Evolutionary conservation across 2,797 vertebrate species (phyloP), one percentile per base, ranked within the genome.

Genomic region (Sebastes oblongus): DNA sequence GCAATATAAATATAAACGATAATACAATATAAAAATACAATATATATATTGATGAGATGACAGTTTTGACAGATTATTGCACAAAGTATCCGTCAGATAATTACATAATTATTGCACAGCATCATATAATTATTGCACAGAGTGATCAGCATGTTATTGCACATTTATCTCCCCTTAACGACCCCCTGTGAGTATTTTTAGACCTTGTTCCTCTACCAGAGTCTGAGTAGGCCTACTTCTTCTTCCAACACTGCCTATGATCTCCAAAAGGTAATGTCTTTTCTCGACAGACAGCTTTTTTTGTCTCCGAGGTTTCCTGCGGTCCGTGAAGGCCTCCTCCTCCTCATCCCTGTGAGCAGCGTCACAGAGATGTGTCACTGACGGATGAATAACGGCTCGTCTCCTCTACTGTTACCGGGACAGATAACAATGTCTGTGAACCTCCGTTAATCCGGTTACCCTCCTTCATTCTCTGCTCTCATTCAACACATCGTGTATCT

Each of bases 281-380:
- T 1, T 16, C 65, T 50, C 14, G 6, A n/a, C n/a, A 1, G 9
- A 0, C 6, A 25, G 22, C 0, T n/a, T 64, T 2, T 2, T 14
- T 9, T 13, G 34, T 30, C 61, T 30, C 74, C 81, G 52, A 71
- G 14, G 6, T 29, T 84, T 42, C 13, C 2, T 2, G 9, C 12
- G 0, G 64, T 18, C 3, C 82, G 0, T 86, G 81, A 93, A 93
- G 10, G 87, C 78, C 78, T 0, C 91, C 69, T 18, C 60, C 30
- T 29, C 1, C 56, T 52, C 10, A 42, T 81, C 74, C 77, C n/a
- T 25, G 34, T 42, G 62, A 62, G 34, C 80, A 50, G 72, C 90
- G 89, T 88, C 85, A 90, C 84, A 58, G 86, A 67, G 60, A 82
- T 89, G 92, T 93, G 92, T 94, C 93, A 92, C 82, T 82, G 24